Conservation (phyloP, 2,113 vertebrate species). For the Salvelinus alpinus region DNA sequence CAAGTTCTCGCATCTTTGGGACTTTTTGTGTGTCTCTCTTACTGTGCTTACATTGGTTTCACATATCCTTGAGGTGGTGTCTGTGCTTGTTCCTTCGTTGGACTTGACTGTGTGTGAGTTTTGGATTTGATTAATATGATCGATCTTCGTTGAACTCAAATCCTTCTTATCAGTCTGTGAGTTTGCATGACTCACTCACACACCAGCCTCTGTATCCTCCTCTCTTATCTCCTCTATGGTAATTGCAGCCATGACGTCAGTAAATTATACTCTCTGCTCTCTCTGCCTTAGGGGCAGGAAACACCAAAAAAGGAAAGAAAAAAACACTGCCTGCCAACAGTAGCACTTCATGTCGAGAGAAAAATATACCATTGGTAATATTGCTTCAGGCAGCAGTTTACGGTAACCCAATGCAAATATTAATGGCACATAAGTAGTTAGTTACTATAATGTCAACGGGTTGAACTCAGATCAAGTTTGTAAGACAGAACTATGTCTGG, state of each 20-base stretch:
- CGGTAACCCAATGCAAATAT: too few relatives aligned
- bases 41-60: background rate
- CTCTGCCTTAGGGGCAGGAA: conserved; percentile 71
- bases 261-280: conserved; percentile 50
- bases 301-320: conserved; percentile 63
- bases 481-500: too few relatives aligned
- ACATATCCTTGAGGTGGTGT: background rate
- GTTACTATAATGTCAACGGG: too few relatives aligned
- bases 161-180: conserved; percentile 8
- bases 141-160: background rate
- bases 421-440: too few relatives aligned
- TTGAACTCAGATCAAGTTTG: too few relatives aligned
- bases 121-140: conserved; percentile 6
- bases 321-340: conserved; percentile 10
- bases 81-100: background rate
- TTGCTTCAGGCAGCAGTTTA: conserved; percentile 8
- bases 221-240: conserved; percentile 41
- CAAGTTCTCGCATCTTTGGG: conserved; percentile 19
- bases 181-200: conserved; percentile 20
- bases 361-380: conserved; percentile 6
- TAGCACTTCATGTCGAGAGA: conserved; percentile 5
- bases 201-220: conserved; percentile 30
- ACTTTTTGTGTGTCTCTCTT: too few relatives aligned
- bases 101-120: background rate
- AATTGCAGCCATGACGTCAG: conserved; percentile 53